Evolutionary conservation across 2,113 vertebrate genomes (phyloP).

Genomic region (Ptilorrhoa leucosticta): DNA sequence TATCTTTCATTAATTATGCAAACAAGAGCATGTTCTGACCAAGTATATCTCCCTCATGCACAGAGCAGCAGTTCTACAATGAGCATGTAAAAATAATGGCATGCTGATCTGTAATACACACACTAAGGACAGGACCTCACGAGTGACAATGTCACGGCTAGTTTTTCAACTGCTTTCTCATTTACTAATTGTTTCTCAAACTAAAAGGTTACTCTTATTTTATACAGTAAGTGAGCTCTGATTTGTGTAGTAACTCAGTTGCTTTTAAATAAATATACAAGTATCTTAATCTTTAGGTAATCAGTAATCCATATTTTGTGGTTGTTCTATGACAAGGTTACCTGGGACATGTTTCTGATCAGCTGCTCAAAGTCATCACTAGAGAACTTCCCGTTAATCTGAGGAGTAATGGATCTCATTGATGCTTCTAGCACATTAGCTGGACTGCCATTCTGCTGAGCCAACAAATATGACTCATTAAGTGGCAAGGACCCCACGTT

Average conservation of each 20-base stretch:
- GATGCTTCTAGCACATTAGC: conserved; percentile 62
- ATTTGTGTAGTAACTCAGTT: not conserved
- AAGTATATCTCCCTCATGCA: not conserved
- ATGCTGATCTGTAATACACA: not conserved
- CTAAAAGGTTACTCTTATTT: not conserved
- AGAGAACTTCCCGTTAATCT: conserved; percentile 73
- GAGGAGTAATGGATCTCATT: conserved; percentile 42
- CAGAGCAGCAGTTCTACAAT: not conserved
- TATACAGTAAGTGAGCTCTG: not conserved
- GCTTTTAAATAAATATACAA: not conserved
- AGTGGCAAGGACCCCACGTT: conserved; percentile 49
- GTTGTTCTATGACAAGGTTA: conserved; percentile 25
- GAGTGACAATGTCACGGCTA: not conserved
- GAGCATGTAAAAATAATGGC: not conserved
- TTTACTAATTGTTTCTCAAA: not conserved
- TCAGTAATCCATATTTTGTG: not conserved
- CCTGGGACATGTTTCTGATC: conserved; percentile 91
- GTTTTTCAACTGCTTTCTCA: not conserved
- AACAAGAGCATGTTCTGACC: not conserved
- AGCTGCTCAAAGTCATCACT: conserved; percentile 84
- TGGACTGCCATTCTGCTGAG: conserved; percentile 79
- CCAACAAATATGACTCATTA: conserved; percentile 79
- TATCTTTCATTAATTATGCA: not conserved
- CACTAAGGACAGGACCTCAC: not conserved
- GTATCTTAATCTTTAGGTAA: not conserved